These are phyloP conservation scores for Guaruba guarouba DNA, from an alignment of 2,113 vertebrate species.

Conservation along the genomic window DNA sequence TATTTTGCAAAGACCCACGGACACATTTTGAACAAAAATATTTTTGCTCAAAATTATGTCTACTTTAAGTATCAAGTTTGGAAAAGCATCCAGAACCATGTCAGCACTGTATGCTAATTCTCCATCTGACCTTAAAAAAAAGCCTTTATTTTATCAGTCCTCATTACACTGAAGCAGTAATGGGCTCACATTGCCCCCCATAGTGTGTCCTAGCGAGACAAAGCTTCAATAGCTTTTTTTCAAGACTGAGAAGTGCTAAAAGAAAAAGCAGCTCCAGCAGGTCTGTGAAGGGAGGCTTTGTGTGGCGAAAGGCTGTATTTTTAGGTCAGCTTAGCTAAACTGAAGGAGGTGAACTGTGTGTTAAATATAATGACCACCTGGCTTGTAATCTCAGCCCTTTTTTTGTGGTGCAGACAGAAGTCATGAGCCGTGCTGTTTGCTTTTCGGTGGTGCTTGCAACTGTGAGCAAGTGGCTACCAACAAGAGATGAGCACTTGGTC, in stretches of 20 bases:
- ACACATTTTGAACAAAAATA: not conserved
- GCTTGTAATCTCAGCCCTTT: not conserved
- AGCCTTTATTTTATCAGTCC: not conserved
- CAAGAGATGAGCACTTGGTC: not conserved
- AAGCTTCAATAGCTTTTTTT: not conserved
- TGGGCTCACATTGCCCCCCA: not conserved
- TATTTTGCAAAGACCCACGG: not conserved
- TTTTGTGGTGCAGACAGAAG: not conserved
- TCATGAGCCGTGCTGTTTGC: not conserved
- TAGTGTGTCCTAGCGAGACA: rapidly evolving
- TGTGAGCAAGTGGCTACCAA: not conserved
- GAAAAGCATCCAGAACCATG: not conserved
- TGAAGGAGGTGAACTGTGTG: not conserved
- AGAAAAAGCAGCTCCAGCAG: not conserved
- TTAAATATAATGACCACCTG: not conserved
- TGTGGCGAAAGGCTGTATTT: conserved; percentile 22
- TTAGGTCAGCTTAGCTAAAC: conserved; percentile 13
- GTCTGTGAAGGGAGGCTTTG: conserved; percentile 44
- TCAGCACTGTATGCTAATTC: not conserved
- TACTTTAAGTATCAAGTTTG: not conserved
- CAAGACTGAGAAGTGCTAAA: not conserved
- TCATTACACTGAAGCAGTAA: not conserved
- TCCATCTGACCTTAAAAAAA: not conserved
- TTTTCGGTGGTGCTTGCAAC: not conserved
- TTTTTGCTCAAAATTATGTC: not conserved